Conservation (phyloP, 1,140 invertebrate genomes). For the Drosophila sproati region DNA sequence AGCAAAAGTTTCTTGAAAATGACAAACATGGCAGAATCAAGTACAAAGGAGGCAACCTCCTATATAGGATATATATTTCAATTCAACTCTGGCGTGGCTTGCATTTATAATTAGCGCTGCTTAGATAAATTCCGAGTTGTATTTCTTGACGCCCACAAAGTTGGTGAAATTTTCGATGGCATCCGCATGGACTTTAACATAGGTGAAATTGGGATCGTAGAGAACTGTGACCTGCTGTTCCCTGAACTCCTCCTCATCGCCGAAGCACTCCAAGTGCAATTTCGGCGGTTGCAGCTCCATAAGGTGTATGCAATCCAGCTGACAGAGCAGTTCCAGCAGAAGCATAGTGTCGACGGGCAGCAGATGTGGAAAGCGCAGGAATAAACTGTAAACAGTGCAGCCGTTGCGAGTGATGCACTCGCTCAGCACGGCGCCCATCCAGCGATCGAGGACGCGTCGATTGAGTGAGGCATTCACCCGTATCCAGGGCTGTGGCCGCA, state of each 20-base stretch:
- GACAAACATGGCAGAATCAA: background rate
- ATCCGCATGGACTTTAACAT: slow-evolving; percentile 70
- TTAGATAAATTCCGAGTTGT: slow-evolving; percentile 86
- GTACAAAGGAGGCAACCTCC: background rate
- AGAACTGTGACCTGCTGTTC: slow-evolving; percentile 60
- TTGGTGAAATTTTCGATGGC: slow-evolving; percentile 86
- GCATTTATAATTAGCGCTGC: background rate
- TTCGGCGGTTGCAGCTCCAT: slow-evolving; percentile 47
- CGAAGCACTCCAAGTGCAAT: slow-evolving; percentile 42
- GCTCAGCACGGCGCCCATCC: slow-evolving; percentile 88
- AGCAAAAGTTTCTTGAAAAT: background rate
- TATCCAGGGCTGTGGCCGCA: slow-evolving; percentile 88
- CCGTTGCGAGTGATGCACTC: slow-evolving; percentile 88
- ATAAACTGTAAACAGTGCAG: slow-evolving; percentile 85
- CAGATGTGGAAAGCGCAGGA: slow-evolving; percentile 85
- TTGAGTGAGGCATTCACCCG: slow-evolving; percentile 91
- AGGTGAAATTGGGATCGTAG: slow-evolving; percentile 65
- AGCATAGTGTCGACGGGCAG: slow-evolving; percentile 81
- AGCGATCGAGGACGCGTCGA: slow-evolving; percentile 88
- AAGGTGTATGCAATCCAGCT: slow-evolving; percentile 64
- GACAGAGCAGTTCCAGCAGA: slow-evolving; percentile 64
- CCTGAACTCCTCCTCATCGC: slow-evolving; percentile 45
- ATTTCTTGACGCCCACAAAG: slow-evolving; percentile 87
- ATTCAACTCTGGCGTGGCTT: background rate
- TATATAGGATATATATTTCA: background rate